Percentiles rank a stretch among this genome's conserved stretches.
Conservation (phyloP, 2,797 vertebrate species). For the Cephalopachus bancanus region DNA sequence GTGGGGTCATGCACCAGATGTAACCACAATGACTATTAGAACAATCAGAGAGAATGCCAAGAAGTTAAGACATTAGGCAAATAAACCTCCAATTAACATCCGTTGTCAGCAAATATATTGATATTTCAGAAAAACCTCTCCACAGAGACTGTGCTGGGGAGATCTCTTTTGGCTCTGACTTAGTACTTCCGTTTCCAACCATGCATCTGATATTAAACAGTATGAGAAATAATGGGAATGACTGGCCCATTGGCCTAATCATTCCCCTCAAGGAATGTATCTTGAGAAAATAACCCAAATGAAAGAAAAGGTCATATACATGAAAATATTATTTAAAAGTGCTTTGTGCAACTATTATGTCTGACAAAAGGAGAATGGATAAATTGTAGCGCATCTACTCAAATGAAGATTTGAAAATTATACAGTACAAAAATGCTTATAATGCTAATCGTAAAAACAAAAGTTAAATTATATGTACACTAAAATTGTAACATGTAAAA, state of each 20-base stretch:
- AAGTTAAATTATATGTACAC: not conserved
- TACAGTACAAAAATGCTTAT: not conserved
- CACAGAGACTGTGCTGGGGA: not conserved
- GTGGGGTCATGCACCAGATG: not conserved
- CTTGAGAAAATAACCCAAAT: not conserved
- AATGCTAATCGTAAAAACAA: not conserved
- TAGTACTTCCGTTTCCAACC: constrained; percentile 19
- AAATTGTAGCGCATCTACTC: not conserved
- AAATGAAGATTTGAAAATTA: constrained; percentile 27
- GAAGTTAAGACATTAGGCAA: constrained; percentile 8
- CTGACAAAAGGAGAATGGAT: not conserved
- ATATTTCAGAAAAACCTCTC: constrained; percentile 11
- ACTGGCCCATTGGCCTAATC: not conserved
- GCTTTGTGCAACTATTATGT: not conserved
- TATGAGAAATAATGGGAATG: not conserved
- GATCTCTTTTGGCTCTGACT: not conserved
- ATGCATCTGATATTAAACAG: not conserved
- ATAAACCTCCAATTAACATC: constrained; percentile 50
- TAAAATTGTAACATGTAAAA: not conserved
- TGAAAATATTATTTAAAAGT: constrained; percentile 32
- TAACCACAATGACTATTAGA: not conserved
- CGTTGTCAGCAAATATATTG: not conserved
- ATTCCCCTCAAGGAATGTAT: not conserved
- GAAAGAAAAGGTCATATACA: not conserved
- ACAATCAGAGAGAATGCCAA: not conserved